Evolutionary conservation across 2,888 invertebrate genomes (phyloP).

Genomic region (Ectemnius cavifrons): DNA sequence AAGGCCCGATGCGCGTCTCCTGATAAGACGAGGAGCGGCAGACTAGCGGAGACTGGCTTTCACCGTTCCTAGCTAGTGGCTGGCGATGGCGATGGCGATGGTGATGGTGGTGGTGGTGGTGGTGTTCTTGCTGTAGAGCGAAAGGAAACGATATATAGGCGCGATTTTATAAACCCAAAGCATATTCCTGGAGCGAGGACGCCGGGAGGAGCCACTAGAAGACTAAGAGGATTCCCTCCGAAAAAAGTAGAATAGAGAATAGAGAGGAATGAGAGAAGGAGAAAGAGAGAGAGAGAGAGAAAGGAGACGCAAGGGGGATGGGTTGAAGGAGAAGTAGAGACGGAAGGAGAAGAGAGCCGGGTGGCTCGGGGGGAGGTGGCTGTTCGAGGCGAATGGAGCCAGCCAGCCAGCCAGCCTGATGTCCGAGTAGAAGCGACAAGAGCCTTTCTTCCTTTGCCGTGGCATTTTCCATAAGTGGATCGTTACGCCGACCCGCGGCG

Average conservation of each 20-base stretch:
- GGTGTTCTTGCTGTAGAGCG: not conserved
- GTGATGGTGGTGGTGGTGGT: not conserved
- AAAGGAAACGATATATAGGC: constrained; percentile 26
- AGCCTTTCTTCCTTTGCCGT: constrained; percentile 60
- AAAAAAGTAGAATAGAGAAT: constrained; percentile 44
- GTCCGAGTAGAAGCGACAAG: constrained; percentile 61
- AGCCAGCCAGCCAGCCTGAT: constrained; percentile 29
- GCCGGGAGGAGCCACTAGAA: constrained; percentile 43
- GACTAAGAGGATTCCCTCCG: constrained; percentile 59
- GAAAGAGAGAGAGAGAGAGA: not conserved
- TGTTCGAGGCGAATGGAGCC: constrained; percentile 9
- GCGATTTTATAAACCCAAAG: constrained; percentile 58
- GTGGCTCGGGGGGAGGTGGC: not conserved
- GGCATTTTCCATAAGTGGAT: constrained; percentile 66
- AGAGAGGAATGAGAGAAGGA: not conserved
- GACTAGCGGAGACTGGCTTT: not conserved
- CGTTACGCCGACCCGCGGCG: constrained; percentile 60
- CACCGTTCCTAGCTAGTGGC: not conserved
- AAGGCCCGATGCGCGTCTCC: constrained; percentile 33
- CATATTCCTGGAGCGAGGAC: constrained; percentile 47
- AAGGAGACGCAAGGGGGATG: not conserved
- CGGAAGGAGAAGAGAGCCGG: constrained; percentile 3
- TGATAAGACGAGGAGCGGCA: constrained; percentile 7
- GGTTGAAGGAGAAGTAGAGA: constrained; percentile 6
- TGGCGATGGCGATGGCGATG: not conserved